phyloP scores from a whole-genome alignment of 2,113 vertebrate species.

The Astur gentilis region DNA sequence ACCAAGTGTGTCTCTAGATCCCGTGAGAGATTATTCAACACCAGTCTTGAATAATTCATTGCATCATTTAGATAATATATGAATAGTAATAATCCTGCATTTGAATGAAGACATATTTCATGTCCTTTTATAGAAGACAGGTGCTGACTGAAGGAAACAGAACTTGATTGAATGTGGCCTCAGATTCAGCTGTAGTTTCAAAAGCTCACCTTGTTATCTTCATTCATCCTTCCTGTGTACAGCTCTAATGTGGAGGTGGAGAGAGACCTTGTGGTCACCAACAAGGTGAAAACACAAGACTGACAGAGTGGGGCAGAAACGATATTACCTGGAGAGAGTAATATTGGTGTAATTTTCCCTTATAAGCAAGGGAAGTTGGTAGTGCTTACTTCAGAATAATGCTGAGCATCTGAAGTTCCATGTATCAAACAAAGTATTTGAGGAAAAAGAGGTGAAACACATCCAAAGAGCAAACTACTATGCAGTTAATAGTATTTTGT shows the following conservation, averaged over 20 bases:
- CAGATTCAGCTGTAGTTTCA: neutral
- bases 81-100: conserved; percentile 28
- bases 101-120: conserved; percentile 17
- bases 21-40: neutral
- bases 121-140: conserved; percentile 5
- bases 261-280: neutral
- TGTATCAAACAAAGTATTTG: neutral
- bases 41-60: conserved; percentile 33
- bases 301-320: neutral
- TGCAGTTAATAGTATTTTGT: neutral
- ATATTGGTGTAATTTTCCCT: neutral
- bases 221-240: neutral
- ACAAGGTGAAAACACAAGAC: neutral
- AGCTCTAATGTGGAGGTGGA: neutral
- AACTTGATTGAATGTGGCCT: neutral
- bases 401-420: neutral
- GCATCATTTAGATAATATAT: conserved; percentile 23
- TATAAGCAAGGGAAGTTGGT: neutral
- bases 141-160: conserved; percentile 20
- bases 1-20: neutral
- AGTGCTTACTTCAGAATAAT: neutral
- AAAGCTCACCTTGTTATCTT: neutral
- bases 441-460: neutral
- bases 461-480: neutral
- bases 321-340: neutral